Evolutionary conservation across 2,888 invertebrate genomes (phyloP).

Genomic region (Axea sp.): DNA sequence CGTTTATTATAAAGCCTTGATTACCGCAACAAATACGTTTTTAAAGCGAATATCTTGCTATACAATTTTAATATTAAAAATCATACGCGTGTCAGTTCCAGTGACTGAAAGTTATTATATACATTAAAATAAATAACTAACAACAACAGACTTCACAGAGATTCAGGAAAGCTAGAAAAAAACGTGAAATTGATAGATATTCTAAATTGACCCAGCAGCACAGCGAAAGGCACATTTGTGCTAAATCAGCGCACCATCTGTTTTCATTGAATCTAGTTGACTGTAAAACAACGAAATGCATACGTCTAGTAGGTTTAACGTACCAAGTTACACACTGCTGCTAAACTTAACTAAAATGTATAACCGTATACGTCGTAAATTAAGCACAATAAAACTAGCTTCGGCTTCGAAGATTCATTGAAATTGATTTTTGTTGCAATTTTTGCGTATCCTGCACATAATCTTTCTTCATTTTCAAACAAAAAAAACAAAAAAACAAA

Average conservation of each 20-base stretch:
- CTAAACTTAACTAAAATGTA: constrained; percentile 54
- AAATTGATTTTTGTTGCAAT: constrained; percentile 49
- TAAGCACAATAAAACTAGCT: constrained; percentile 45
- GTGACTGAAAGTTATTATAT: no score
- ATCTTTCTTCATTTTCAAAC: constrained; percentile 43
- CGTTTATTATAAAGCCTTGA: no score
- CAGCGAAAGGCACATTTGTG: constrained; percentile 41
- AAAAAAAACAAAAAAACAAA: constrained; percentile 18
- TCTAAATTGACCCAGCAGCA: constrained; percentile 44
- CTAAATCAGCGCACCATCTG: constrained; percentile 55
- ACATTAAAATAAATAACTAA: no score
- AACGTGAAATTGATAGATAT: constrained; percentile 48
- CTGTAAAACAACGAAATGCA: constrained; percentile 58
- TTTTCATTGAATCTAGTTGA: constrained; percentile 59
- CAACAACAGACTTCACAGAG: no score
- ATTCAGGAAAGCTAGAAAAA: no score
- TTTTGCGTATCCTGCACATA: constrained; percentile 9
- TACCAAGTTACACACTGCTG: constrained; percentile 44
- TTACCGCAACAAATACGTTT: no score
- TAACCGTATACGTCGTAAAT: constrained; percentile 38
- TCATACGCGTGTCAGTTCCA: no score
- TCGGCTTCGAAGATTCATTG: constrained; percentile 38
- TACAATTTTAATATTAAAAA: no score
- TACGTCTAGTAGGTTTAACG: constrained; percentile 55
- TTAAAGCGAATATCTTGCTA: no score